Percentiles rank a stretch among this genome's conserved stretches.
Conservation (phyloP, 2,888 invertebrate species). For the Idaea dimidiata region DNA sequence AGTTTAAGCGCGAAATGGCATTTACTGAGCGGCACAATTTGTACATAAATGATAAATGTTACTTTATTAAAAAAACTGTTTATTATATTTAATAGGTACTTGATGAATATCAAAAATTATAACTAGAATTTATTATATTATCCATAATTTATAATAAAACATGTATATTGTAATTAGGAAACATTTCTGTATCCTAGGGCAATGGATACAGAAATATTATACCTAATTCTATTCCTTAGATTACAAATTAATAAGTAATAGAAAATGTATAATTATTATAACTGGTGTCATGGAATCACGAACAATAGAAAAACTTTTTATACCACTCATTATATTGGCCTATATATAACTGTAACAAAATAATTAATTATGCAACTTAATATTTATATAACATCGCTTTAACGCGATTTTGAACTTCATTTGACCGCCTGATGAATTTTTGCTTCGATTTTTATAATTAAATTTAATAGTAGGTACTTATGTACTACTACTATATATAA, state of each 20-base stretch:
- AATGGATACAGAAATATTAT: conserved; percentile 67
- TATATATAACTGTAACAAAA: not conserved
- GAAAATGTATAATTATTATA: conserved; percentile 19
- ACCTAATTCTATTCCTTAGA: conserved; percentile 6
- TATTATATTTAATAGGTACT: not conserved
- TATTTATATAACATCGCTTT: too few species aligned
- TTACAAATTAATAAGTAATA: conserved; percentile 11
- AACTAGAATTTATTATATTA: too few species aligned
- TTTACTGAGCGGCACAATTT: conserved; percentile 30
- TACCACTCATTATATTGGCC: not conserved
- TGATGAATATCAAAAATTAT: too few species aligned
- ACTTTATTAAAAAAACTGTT: not conserved
- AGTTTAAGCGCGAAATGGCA: not conserved
- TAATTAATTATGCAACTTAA: not conserved
- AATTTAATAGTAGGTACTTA: too few species aligned
- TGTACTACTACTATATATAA: too few species aligned
- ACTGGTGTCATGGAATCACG: conserved; percentile 39
- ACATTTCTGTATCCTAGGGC: conserved; percentile 70
- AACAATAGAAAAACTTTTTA: conserved; percentile 21
- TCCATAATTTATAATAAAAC: conserved; percentile 35
- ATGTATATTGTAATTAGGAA: conserved; percentile 22
- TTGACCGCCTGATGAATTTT: conserved; percentile 18
- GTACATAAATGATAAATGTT: not conserved
- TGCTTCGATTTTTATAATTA: not conserved
- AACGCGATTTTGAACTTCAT: conserved; percentile 10